Conservation (phyloP, 1,140 invertebrate genomes). For the Hycleus cichorii region DNA sequence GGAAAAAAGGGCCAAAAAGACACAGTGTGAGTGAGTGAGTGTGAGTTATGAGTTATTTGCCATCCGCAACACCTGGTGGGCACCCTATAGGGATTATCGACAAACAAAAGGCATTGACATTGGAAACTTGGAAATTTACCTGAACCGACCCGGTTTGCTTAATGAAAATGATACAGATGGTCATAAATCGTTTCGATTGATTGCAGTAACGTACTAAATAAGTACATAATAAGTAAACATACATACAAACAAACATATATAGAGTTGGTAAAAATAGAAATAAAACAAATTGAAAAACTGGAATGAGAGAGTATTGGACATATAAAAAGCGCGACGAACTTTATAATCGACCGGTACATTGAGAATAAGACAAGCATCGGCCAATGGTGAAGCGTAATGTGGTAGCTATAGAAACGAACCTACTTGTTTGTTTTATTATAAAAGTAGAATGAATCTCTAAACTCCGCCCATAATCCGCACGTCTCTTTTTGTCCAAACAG, state of each 20-base stretch:
- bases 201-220: too few species aligned
- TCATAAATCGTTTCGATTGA: too few species aligned
- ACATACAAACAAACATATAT: too few species aligned
- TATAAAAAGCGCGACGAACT: slow-evolving; percentile 6
- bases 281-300: too few species aligned
- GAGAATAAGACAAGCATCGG: slow-evolving; percentile 16
- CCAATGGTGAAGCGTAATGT: slow-evolving; percentile 33
- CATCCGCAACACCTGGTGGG: slow-evolving; percentile 14
- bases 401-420: slow-evolving; percentile 37
- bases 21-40: background rate
- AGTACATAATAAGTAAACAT: too few species aligned
- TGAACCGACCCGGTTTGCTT: slow-evolving; percentile 10
- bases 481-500: slow-evolving; percentile 21
- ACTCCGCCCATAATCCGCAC: slow-evolving; percentile 28
- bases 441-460: slow-evolving; percentile 29
- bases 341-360: slow-evolving; percentile 32
- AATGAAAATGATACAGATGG: slow-evolving; percentile 9
- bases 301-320: too few species aligned
- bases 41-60: background rate
- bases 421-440: slow-evolving; percentile 36
- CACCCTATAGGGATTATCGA: too few species aligned
- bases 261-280: too few species aligned
- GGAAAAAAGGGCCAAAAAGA: background rate
- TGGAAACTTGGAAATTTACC: slow-evolving; percentile 1
- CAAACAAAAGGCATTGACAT: background rate